A percentile compares a stretch with the other conserved stretches of the same genome.
Conservation (phyloP, 2,113 vertebrate species). For the Chionis minor region DNA sequence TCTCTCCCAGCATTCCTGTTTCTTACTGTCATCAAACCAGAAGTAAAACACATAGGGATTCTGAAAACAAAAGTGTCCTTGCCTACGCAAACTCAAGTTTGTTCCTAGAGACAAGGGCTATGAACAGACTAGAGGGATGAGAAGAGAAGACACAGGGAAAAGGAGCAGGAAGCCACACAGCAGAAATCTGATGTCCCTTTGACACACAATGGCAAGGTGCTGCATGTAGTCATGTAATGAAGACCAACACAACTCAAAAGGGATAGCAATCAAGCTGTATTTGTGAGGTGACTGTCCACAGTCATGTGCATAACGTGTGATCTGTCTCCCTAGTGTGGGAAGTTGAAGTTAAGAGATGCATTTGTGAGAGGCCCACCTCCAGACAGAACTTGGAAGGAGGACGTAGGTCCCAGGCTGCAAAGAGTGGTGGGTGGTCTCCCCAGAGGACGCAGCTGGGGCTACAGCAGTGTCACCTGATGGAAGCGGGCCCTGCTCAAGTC, state of each 20-base stretch:
- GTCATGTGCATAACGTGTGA: accelerated
- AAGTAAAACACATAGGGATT: background rate
- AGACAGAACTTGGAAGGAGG: background rate
- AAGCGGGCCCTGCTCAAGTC: background rate
- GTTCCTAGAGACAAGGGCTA: background rate
- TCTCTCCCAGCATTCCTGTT: background rate
- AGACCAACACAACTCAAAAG: background rate
- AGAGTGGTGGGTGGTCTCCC: background rate
- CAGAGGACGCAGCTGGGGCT: background rate
- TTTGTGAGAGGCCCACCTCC: background rate
- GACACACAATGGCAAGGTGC: background rate
- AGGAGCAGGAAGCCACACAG: background rate
- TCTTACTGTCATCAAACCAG: background rate
- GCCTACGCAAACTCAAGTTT: background rate
- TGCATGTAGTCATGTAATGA: background rate
- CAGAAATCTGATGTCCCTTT: background rate
- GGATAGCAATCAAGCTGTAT: background rate
- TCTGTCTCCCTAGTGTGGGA: background rate
- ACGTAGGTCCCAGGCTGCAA: background rate
- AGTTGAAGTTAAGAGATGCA: background rate
- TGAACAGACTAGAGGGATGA: background rate
- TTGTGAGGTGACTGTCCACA: background rate
- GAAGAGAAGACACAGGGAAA: background rate
- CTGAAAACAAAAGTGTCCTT: background rate
- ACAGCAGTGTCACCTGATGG: background rate